These are phyloP conservation scores for Clitarchus hookeri DNA, from an alignment of 2,888 invertebrate genomes.

Conservation along the genomic window DNA sequence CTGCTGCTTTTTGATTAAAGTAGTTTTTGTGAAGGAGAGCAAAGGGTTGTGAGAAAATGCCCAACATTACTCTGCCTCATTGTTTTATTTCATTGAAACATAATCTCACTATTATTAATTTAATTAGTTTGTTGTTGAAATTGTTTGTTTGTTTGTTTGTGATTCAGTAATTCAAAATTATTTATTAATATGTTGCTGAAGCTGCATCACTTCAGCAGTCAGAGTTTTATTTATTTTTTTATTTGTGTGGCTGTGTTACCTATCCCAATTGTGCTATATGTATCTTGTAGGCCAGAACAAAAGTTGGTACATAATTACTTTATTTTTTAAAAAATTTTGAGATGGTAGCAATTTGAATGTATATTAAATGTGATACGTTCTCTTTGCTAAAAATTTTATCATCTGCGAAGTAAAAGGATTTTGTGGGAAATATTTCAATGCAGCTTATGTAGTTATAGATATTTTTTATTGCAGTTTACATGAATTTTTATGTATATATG, in stretches of 20 bases:
- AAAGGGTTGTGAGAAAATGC: background rate
- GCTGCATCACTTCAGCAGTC: too few relatives aligned
- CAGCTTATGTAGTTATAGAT: background rate
- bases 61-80: background rate
- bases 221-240: too few relatives aligned
- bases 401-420: background rate
- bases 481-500: conserved; percentile 4
- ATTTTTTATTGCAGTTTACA: background rate
- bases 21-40: background rate
- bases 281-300: too few relatives aligned
- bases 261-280: too few relatives aligned
- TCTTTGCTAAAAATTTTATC: background rate
- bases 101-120: background rate
- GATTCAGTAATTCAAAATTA: too few relatives aligned
- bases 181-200: too few relatives aligned
- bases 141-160: too few relatives aligned
- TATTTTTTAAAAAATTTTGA: background rate
- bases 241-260: too few relatives aligned
- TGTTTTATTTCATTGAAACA: background rate
- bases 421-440: background rate
- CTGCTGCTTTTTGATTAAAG: background rate
- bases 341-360: background rate
- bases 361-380: background rate
- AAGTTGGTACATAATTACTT: too few relatives aligned
- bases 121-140: background rate